Evolutionary conservation across 2,888 invertebrate species (phyloP).

Genomic region (Girardia tigrina): DNA sequence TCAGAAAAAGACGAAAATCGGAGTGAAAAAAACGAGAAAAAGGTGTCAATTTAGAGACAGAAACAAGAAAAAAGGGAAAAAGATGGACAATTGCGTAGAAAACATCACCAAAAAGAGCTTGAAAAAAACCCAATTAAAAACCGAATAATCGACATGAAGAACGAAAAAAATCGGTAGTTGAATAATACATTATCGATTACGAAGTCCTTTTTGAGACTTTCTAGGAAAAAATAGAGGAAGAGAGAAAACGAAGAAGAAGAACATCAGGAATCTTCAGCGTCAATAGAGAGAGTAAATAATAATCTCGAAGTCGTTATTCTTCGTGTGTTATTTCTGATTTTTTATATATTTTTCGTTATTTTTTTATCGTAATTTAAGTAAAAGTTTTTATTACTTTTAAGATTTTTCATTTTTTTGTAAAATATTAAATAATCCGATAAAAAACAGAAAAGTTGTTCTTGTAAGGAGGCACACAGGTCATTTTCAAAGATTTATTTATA

Average conservation of each 20-base stretch:
- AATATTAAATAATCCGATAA: no score
- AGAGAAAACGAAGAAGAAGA: no score
- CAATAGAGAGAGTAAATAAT: background rate
- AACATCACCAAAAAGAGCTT: background rate
- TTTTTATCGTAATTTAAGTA: no score
- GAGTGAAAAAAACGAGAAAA: background rate
- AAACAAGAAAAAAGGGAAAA: background rate
- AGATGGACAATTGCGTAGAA: background rate
- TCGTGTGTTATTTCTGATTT: no score
- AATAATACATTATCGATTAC: background rate
- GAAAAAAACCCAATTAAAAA: background rate
- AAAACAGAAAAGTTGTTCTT: no score
- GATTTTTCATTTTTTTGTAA: no score
- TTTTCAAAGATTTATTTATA: no score
- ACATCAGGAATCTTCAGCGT: background rate
- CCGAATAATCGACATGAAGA: background rate
- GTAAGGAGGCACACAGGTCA: no score
- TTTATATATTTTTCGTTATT: no score
- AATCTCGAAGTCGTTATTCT: no score
- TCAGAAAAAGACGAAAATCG: background rate
- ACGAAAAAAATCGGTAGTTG: background rate
- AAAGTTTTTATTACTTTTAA: no score
- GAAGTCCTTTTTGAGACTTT: slow-evolving; percentile 26
- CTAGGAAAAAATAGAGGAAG: background rate
- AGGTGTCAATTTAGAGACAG: no score